Percentiles rank a stretch among this genome's conserved stretches.
These are phyloP conservation scores for Nomada fucata DNA, from an alignment of 2,888 invertebrate species.

Conservation along the genomic window DNA sequence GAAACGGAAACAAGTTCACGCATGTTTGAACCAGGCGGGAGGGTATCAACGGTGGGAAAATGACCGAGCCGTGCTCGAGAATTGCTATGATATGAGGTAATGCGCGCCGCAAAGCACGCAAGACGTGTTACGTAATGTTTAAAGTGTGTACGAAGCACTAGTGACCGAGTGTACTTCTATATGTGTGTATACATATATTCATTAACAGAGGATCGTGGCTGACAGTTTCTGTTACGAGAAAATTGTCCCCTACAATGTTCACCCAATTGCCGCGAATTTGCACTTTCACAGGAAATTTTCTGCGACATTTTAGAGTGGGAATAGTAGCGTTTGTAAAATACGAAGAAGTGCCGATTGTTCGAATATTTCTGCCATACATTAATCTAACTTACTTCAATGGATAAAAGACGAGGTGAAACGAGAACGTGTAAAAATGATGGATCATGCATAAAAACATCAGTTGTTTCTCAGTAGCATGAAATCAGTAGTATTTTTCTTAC, in stretches of 20 bases:
- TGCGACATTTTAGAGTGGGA: background rate
- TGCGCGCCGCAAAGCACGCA: conserved; percentile 73
- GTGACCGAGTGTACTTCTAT: conserved; percentile 27
- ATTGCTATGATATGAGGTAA: conserved; percentile 77
- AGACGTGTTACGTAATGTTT: conserved; percentile 71
- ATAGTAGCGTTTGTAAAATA: background rate
- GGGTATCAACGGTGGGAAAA: conserved; percentile 71
- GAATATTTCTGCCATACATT: conserved; percentile 21
- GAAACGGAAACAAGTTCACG: conserved; percentile 52
- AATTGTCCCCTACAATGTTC: conserved; percentile 40
- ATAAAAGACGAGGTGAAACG: background rate
- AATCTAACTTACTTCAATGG: conserved; percentile 7
- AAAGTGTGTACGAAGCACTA: conserved; percentile 52
- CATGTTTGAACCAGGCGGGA: conserved; percentile 37
- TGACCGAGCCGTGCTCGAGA: conserved; percentile 71
- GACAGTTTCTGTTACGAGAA: conserved; percentile 60
- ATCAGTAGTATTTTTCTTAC: background rate
- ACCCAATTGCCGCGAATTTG: conserved; percentile 2
- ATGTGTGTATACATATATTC: conserved; percentile 45
- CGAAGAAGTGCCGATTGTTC: background rate
- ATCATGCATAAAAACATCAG: conserved; percentile 21
- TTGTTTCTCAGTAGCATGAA: conserved; percentile 12
- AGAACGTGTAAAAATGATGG: background rate
- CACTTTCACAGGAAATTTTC: background rate
- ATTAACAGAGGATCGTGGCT: conserved; percentile 58